Conservation (phyloP, 2,888 invertebrate genomes). For the Trissolcus japonicus region DNA sequence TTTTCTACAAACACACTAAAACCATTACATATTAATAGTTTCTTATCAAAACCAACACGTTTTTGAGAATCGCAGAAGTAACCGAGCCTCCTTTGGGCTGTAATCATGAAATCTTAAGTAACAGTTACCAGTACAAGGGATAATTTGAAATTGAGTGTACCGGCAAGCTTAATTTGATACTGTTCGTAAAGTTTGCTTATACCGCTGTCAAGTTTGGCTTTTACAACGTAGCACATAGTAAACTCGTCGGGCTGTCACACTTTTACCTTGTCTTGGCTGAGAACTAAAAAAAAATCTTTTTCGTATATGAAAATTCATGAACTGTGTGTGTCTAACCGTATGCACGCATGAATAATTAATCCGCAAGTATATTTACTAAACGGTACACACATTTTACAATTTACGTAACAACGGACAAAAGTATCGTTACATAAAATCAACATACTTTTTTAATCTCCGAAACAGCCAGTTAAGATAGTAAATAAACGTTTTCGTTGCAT, state of each 20-base stretch:
- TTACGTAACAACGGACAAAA: slow-evolving; percentile 15
- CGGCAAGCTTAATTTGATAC: slow-evolving; percentile 37
- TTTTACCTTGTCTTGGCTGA: slow-evolving; percentile 19
- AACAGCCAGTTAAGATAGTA: slow-evolving; percentile 16
- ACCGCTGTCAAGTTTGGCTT: slow-evolving; percentile 34
- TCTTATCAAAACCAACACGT: slow-evolving; percentile 29
- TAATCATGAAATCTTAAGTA: slow-evolving; percentile 32
- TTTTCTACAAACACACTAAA: slow-evolving; percentile 2
- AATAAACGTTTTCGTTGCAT: not conserved
- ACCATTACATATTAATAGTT: slow-evolving; percentile 8
- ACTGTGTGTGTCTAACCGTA: slow-evolving; percentile 8
- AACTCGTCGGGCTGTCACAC: slow-evolving; percentile 26
- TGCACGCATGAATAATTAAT: slow-evolving; percentile 42
- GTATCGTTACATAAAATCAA: slow-evolving; percentile 18
- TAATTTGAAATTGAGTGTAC: slow-evolving; percentile 32
- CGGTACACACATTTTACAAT: slow-evolving; percentile 10
- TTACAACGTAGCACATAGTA: slow-evolving; percentile 30
- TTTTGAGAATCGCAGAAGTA: slow-evolving; percentile 13
- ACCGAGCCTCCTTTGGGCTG: not conserved
- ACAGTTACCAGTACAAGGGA: slow-evolving; percentile 10
- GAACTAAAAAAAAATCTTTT: slow-evolving; percentile 24
- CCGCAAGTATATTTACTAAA: slow-evolving; percentile 15
- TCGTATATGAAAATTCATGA: slow-evolving; percentile 38
- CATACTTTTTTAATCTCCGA: slow-evolving; percentile 22
- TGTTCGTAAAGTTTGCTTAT: slow-evolving; percentile 30